Evolutionary conservation across 2,888 invertebrate genomes (phyloP), one percentile per base, ranked within the genome.

Genomic region (Xestia ashworthii): DNA sequence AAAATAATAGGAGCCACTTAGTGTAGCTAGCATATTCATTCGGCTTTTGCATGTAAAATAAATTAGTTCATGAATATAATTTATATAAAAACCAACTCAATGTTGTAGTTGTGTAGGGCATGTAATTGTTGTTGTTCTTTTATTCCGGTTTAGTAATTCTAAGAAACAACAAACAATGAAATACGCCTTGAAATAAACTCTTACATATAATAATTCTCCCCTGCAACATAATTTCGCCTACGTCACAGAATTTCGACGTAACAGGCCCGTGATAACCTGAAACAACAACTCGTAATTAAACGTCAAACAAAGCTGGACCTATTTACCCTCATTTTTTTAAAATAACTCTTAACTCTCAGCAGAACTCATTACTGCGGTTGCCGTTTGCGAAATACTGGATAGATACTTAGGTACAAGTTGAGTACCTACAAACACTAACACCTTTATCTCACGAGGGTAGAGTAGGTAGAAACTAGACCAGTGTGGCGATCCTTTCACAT

Each of bases 321-420:
- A 68, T 55, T 66, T 62, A 64, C 70, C 62, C 64, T 65, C 53
- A 50, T 69, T 81, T 72, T 81, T 72, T 85, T 46, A 41, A 72
- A 81, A 83, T 81, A 72, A 66, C 71, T 69, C 19, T 32, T 5
- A 32, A 68, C 55, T 79, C 25, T 38, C n/a, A 58, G 16, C 38
- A 64, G 44, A 72, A 69, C 60, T 58, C 25, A 64, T 66, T 62
- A 44, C 50, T 19, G 12, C 6, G 22, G 9, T 46, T 58, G 55
- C 25, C 46, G 32, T 50, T 32, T 55, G 74, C 41, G 16, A 62
- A 53, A 53, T 6, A 70, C 12, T 55, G 62, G 62, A 62, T 38
- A 16, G 62, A 62, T 38, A 16, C 16, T 14, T 11, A 44, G 41
- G 41, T 55, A 25, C 25, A 44, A n/a, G 32, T 32, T 32, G n/a